Base-by-base conservation (phyloP, 2,113 vertebrate species). In the Mugil cephalus region DNA sequence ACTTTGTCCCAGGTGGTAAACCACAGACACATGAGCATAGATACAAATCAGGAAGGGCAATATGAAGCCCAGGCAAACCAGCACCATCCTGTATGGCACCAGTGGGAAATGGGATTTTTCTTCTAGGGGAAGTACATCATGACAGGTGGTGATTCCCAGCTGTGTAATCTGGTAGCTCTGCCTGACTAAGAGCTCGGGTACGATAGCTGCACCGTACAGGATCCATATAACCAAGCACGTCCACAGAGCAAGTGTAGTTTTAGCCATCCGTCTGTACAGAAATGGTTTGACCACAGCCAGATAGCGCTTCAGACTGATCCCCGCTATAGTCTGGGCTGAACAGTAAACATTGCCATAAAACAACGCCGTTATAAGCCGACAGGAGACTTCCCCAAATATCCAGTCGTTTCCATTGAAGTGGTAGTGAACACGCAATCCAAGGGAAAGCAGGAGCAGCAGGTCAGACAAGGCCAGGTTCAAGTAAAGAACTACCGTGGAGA, bases 321-420 rank as follows among this genome's bases (percentile, higher is more conserved):
- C 96, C 0, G 85, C 92, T 1, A 97, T 95, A 36, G 96, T 93
- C 66, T 97, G 91, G 46, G 96, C 95, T 10, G 96, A 96, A 42
- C 96, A 95, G 83, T 97, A 98, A 91, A 96, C 93, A 68, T 99
- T 98, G 6, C 97, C 95, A 0, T 97, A 98, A 81, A 98, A 98
- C 69, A 95, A 88, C 0, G 86, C 95, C 0, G 94, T 98, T 63
- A 92, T 82, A 1, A 92, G 36, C 10, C 93, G 92, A 34, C 96
- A 98, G 87, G 94, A 89, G 5, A 77, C 54, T 83, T 98, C 96
- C 24, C 97, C 96, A 51, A 98, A 98, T 17, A 95, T 63, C 96
- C 97, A 98, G 92, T 96, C 75, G 83, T 96, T 96, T 10, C 94
- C 93, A 0, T 93, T 95, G 71, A 97, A 77, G 63, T 98, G 96